These are phyloP conservation scores for Pachyramphus minor DNA, from an alignment of 2,113 vertebrate genomes.

Conservation along the genomic window DNA sequence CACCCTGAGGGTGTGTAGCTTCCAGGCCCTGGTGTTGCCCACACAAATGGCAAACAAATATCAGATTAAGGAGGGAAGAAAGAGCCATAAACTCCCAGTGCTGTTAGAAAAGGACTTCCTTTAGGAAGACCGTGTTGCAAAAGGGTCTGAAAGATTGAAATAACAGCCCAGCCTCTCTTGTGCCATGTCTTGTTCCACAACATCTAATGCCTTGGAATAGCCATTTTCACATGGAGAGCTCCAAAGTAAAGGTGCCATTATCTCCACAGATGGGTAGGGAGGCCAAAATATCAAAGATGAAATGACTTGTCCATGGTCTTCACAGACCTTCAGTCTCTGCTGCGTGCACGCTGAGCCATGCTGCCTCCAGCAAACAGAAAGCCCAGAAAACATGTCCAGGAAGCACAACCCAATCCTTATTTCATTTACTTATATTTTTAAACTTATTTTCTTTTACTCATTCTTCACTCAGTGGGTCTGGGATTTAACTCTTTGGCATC, in stretches of 20 bases:
- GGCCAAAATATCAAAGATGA: neutral
- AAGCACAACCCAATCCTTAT: neutral
- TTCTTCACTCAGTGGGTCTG: neutral
- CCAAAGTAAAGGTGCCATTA: neutral
- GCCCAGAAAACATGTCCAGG: neutral
- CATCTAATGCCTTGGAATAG: neutral
- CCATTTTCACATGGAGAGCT: neutral
- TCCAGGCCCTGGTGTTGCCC: constrained; percentile 77
- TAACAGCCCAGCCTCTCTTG: neutral
- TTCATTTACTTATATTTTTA: neutral
- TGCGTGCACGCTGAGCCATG: fast-evolving
- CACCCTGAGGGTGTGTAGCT: constrained; percentile 59
- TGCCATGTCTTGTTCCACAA: fast-evolving
- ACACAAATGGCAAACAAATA: constrained; percentile 4
- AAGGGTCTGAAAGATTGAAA: neutral
- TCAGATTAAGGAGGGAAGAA: neutral
- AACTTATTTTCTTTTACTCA: neutral
- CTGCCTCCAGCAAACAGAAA: neutral
- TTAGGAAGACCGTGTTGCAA: neutral
- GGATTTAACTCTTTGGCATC: neutral
- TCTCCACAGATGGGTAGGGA: neutral
- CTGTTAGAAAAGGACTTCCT: neutral
- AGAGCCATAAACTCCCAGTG: neutral
- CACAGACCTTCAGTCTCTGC: neutral
- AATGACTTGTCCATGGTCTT: neutral